Evolutionary conservation across 2,113 vertebrate genomes (phyloP).

Genomic region (Mesocricetus auratus): DNA sequence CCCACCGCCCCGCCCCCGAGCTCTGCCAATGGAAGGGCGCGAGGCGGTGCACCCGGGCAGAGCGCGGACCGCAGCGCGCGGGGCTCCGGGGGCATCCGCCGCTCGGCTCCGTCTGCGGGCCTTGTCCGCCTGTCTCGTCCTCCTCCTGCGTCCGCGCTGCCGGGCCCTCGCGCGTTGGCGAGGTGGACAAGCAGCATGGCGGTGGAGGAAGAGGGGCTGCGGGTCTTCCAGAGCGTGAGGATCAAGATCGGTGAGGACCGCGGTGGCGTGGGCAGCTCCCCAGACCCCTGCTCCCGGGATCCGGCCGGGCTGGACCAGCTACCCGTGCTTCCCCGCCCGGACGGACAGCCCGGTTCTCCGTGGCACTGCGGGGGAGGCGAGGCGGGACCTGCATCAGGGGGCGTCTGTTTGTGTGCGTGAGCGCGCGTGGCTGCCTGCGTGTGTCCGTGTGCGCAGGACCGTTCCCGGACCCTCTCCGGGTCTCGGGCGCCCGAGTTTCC

Average conservation of each 20-base stretch:
- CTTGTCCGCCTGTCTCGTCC: neutral
- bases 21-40: conserved; percentile 60
- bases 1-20: neutral
- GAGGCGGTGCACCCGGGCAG: conserved; percentile 42
- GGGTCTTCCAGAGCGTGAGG: conserved; percentile 97
- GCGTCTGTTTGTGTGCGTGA: neutral
- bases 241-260: conserved; percentile 95
- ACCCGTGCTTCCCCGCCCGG: neutral
- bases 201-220: conserved; percentile 97
- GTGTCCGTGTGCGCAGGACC: neutral
- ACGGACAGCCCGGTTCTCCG: neutral
- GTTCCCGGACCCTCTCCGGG: neutral
- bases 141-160: neutral
- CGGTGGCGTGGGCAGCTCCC: neutral
- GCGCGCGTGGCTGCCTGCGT: neutral
- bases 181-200: conserved; percentile 90
- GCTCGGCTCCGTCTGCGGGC: neutral
- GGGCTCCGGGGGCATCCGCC: neutral
- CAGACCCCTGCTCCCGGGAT: neutral
- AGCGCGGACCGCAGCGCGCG: neutral
- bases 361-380: neutral
- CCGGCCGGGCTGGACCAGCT: neutral
- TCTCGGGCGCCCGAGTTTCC: neutral
- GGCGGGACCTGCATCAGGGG: neutral
- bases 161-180: neutral